A percentile compares a stretch with the other conserved stretches of the same genome.
Conservation (phyloP, 2,113 vertebrate species). For the Sylvia atricapilla region DNA sequence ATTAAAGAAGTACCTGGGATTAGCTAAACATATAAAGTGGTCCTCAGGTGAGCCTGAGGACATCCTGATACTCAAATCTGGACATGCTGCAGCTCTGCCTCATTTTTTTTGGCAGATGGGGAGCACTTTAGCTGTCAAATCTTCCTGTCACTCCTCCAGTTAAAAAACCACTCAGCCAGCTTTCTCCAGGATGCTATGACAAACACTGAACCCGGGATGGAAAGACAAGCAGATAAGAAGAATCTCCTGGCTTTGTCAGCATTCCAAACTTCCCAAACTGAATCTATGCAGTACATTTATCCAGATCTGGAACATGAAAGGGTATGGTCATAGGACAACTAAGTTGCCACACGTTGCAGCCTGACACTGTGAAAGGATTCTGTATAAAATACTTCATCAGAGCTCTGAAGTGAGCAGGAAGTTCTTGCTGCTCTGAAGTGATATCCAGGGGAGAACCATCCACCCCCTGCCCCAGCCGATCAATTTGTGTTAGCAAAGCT, state of each 20-base stretch:
- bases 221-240: background rate
- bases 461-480: background rate
- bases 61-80: background rate
- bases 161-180: background rate
- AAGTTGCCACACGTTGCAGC: background rate
- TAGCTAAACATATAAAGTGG: background rate
- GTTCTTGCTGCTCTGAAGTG: background rate
- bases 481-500: background rate
- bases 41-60: background rate
- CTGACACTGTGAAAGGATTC: background rate
- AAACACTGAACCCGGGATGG: background rate
- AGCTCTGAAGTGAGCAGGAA: background rate
- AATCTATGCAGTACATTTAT: background rate
- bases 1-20: background rate
- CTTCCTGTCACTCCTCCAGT: background rate
- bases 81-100: background rate
- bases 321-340: background rate
- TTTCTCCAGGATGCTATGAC: background rate
- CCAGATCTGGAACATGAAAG: background rate
- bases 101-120: background rate
- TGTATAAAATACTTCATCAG: background rate
- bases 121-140: background rate
- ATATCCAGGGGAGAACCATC: background rate
- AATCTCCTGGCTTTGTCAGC: background rate
- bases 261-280: background rate